phyloP scores from a whole-genome alignment of 2,888 invertebrate genomes.

The Parascotia fuliginaria region DNA sequence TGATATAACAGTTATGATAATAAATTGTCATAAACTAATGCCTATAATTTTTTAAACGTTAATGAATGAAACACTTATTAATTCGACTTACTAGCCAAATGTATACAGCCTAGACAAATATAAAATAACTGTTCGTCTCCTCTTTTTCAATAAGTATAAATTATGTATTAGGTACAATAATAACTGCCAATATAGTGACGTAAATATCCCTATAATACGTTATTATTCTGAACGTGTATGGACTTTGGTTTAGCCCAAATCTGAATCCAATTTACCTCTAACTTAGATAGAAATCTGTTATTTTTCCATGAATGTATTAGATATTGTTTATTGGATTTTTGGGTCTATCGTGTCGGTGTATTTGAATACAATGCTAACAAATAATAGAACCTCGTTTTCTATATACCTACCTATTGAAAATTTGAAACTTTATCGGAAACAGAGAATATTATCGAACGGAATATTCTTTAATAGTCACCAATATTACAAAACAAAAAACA shows the following conservation, averaged over 20 bases:
- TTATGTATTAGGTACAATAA: background rate
- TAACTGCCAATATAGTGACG: background rate
- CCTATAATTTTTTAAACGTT: too few species aligned
- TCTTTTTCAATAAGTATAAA: background rate
- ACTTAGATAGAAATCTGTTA: constrained; percentile 52
- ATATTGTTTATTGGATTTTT: constrained; percentile 54
- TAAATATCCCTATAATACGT: constrained; percentile 21
- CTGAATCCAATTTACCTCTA: constrained; percentile 51
- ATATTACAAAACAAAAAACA: too few species aligned
- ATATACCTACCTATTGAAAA: background rate
- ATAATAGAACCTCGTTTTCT: constrained; percentile 9
- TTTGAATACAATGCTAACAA: constrained; percentile 13
- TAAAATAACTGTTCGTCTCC: background rate
- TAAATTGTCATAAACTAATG: too few species aligned
- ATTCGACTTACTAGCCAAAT: too few species aligned
- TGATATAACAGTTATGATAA: too few species aligned
- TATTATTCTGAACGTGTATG: constrained; percentile 33
- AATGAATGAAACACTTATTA: too few species aligned
- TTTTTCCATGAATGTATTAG: constrained; percentile 54
- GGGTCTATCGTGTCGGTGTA: constrained; percentile 16
- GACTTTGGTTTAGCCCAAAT: constrained; percentile 47
- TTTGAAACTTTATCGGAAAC: constrained; percentile 4
- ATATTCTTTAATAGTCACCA: too few species aligned
- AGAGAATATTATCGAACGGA: too few species aligned
- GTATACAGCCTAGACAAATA: too few species aligned